Conservation (phyloP, 2,797 vertebrate genomes). For the Gallinago nigripennis region DNA sequence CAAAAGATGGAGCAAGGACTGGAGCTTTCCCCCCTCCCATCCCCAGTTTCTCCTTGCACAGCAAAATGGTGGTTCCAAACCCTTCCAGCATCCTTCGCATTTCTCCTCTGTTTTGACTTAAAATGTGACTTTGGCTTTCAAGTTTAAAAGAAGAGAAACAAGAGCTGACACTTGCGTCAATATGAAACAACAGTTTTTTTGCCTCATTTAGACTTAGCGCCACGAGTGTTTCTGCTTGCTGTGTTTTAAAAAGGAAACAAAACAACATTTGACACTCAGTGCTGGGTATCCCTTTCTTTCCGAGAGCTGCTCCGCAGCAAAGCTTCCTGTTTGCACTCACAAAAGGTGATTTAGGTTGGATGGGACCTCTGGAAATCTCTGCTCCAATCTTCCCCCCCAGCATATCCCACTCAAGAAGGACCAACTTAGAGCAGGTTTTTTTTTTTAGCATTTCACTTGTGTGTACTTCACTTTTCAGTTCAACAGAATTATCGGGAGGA, state of each 20-base stretch:
- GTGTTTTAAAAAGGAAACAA: not conserved
- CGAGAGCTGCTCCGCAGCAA: not conserved
- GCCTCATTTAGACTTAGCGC: not conserved
- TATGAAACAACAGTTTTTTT: not conserved
- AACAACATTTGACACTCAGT: not conserved
- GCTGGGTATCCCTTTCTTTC: not conserved
- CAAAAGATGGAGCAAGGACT: accelerated
- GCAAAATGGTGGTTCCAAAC: not conserved
- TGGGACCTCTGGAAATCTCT: not conserved
- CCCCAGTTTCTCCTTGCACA: not conserved
- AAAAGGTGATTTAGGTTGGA: not conserved
- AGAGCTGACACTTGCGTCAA: constrained; percentile 3
- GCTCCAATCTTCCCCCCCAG: no score
- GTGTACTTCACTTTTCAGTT: not conserved
- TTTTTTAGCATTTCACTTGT: not conserved
- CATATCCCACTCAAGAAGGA: not conserved
- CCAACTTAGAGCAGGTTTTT: accelerated
- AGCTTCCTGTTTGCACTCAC: not conserved
- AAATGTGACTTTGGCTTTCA: constrained; percentile 43
- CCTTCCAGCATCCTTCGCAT: not conserved
- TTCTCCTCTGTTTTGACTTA: constrained; percentile 14
- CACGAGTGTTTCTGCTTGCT: constrained; percentile 2
- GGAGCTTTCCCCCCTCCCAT: not conserved
- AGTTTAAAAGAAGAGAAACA: constrained; percentile 8
- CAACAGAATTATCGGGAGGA: not conserved